phyloP scores from a whole-genome alignment of 2,888 invertebrate genomes.

The Parnassius apollo region DNA sequence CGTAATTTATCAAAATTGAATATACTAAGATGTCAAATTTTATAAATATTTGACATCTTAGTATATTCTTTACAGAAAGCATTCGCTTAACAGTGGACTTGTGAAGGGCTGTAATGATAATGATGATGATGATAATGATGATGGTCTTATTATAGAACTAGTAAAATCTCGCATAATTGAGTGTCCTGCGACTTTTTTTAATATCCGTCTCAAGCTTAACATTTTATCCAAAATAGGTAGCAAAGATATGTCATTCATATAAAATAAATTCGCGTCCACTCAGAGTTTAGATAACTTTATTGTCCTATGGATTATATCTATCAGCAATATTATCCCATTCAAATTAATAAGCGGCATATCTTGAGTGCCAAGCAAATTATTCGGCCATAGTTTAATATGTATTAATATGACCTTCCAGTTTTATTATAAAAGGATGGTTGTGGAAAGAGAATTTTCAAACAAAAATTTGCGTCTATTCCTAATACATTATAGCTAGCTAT shows the following conservation, averaged over 20 bases:
- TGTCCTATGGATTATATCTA: conserved; percentile 16
- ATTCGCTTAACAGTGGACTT: no score
- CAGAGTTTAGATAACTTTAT: conserved; percentile 11
- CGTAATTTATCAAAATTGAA: no score
- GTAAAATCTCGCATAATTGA: no score
- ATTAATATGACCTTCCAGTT: conserved; percentile 10
- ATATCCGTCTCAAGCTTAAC: neutral
- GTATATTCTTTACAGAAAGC: no score
- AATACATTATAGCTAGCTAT: neutral
- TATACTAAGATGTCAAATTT: no score
- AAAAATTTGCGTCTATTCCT: conserved; percentile 1
- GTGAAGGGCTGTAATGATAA: no score
- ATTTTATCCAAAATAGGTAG: conserved; percentile 2
- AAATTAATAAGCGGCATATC: conserved; percentile 26
- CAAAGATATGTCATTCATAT: neutral
- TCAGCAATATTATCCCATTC: conserved; percentile 23
- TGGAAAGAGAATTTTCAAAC: neutral
- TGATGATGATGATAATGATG: no score
- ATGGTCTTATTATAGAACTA: no score
- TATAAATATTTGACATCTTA: no score
- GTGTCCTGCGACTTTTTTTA: no score
- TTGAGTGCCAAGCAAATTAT: conserved; percentile 22
- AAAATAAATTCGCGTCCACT: conserved; percentile 1
- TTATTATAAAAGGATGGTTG: conserved; percentile 21
- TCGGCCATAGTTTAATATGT: conserved; percentile 15